These are phyloP conservation scores for Chironomus tepperi DNA, from an alignment of 1,140 invertebrate species.

Conservation along the genomic window DNA sequence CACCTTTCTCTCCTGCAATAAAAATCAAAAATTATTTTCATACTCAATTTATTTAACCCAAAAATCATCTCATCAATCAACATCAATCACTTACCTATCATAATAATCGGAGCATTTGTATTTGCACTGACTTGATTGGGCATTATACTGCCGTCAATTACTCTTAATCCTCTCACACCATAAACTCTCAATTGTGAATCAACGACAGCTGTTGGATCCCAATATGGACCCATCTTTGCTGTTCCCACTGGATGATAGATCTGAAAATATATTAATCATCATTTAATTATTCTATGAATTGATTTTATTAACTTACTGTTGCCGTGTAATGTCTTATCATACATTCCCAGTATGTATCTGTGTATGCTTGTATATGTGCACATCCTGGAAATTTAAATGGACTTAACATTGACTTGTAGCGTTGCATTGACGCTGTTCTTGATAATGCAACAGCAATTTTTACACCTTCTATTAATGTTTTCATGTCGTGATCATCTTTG, in stretches of 20 bases:
- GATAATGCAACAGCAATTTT: slow-evolving; percentile 68
- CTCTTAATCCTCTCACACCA: slow-evolving; percentile 65
- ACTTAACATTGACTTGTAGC: slow-evolving; percentile 59
- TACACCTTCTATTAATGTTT: slow-evolving; percentile 71
- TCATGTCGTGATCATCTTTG: slow-evolving; percentile 66
- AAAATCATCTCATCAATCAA: not conserved
- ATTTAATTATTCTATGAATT: slow-evolving; percentile 36
- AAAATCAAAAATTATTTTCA: not conserved
- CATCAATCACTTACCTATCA: slow-evolving; percentile 50
- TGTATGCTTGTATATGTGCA: slow-evolving; percentile 50
- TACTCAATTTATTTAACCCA: too few relatives aligned
- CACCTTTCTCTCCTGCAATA: slow-evolving; percentile 56
- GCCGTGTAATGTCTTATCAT: slow-evolving; percentile 71
- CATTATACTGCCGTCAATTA: slow-evolving; percentile 80
- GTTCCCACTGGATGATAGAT: slow-evolving; percentile 85
- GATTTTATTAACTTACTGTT: slow-evolving; percentile 40
- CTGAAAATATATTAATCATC: not conserved
- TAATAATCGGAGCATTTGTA: slow-evolving; percentile 74
- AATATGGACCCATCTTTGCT: slow-evolving; percentile 84
- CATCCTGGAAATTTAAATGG: slow-evolving; percentile 62
- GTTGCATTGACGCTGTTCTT: slow-evolving; percentile 58
- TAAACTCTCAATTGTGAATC: slow-evolving; percentile 74
- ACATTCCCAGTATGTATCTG: slow-evolving; percentile 72
- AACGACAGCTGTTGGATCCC: slow-evolving; percentile 77
- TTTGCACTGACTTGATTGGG: slow-evolving; percentile 74